A percentile compares a stretch with the other conserved stretches of the same genome.
Evolutionary conservation across 2,888 invertebrate genomes (phyloP).

Genomic region (Atherix ibis): DNA sequence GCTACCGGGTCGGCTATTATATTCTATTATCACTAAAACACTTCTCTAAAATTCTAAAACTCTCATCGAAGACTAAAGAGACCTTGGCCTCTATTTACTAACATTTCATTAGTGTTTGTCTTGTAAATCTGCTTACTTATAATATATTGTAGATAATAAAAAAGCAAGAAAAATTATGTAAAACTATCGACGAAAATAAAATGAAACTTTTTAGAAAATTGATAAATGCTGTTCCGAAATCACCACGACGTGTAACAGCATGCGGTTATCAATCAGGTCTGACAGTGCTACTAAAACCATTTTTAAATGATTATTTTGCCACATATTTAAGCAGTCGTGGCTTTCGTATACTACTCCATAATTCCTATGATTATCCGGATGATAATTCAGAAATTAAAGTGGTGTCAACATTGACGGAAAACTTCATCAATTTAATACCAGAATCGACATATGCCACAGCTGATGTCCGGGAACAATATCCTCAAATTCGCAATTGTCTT

Average conservation of each 20-base stretch:
- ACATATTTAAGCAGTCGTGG: conserved; percentile 44
- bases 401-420: conserved; percentile 39
- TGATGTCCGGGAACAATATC: conserved; percentile 35
- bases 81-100: too few species aligned
- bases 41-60: too few species aligned
- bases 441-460: conserved; percentile 45
- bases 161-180: too few species aligned
- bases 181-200: too few species aligned
- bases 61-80: too few species aligned
- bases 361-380: conserved; percentile 47
- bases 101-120: too few species aligned
- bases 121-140: too few species aligned
- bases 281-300: conserved; percentile 39
- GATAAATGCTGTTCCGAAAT: conserved; percentile 26
- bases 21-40: too few species aligned
- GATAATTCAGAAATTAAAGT: conserved; percentile 43
- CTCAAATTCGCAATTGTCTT: conserved; percentile 40
- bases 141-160: too few species aligned
- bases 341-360: conserved; percentile 45
- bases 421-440: conserved; percentile 46
- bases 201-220: too few species aligned
- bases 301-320: conserved; percentile 44
- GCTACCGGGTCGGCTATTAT: too few species aligned
- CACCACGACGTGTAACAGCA: conserved; percentile 44
- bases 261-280: conserved; percentile 54